Conservation (phyloP, 2,888 invertebrate species). For the Acleris sparsana region DNA sequence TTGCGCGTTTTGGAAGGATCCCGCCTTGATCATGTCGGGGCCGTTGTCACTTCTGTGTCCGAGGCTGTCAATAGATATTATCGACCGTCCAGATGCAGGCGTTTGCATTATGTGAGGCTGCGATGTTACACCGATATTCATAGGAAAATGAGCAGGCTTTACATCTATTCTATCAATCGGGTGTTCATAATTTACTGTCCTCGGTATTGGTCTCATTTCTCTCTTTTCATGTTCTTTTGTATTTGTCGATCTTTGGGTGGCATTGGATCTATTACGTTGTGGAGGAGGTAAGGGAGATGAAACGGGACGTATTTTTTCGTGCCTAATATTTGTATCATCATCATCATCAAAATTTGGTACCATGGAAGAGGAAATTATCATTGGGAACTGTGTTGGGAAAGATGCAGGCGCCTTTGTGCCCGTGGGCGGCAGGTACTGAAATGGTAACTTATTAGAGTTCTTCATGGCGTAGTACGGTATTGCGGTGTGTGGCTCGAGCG, state of each 20-base stretch:
- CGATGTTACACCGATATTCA: constrained; percentile 40
- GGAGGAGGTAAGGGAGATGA: constrained; percentile 43
- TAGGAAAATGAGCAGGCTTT: constrained; percentile 54
- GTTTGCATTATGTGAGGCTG: constrained; percentile 48
- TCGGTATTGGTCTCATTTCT: constrained; percentile 54
- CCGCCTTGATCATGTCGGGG: constrained; percentile 62
- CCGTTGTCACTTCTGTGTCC: constrained; percentile 50
- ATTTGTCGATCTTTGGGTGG: constrained; percentile 49
- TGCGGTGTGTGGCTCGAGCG: constrained; percentile 68
- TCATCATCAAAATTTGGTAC: constrained; percentile 57
- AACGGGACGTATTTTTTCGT: constrained; percentile 39
- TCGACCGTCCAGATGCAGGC: constrained; percentile 61
- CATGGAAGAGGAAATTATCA: constrained; percentile 60
- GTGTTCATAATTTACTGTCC: constrained; percentile 53
- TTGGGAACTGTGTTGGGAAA: constrained; percentile 64
- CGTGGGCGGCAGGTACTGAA: constrained; percentile 65
- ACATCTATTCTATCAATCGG: constrained; percentile 67
- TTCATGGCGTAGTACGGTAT: constrained; percentile 67
- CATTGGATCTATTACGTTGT: constrained; percentile 48
- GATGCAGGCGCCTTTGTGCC: constrained; percentile 61
- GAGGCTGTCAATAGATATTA: constrained; percentile 62
- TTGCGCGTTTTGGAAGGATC: constrained; percentile 56
- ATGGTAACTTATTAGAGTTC: constrained; percentile 63
- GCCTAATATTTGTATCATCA: constrained; percentile 46
- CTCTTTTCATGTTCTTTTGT: constrained; percentile 48